Evolutionary conservation across 2,888 invertebrate species (phyloP).

Genomic region (Peribatodes rhomboidaria): DNA sequence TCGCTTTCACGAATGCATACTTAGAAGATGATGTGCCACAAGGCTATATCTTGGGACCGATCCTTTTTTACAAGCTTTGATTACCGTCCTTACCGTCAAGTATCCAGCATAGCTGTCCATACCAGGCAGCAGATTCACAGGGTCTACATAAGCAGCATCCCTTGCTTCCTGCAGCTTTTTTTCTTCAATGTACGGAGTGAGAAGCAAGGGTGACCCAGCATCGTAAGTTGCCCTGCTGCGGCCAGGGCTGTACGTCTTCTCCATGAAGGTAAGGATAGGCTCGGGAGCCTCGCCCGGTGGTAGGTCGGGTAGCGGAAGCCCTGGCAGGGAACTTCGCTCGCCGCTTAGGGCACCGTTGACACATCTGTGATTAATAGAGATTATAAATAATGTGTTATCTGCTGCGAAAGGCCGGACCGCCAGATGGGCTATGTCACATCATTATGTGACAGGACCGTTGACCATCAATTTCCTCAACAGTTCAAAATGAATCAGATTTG

Average conservation of each 20-base stretch:
- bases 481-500: too few species aligned
- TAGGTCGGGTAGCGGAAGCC: constrained; percentile 70
- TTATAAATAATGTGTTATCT: too few species aligned
- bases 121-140: constrained; percentile 72
- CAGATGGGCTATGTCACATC: too few species aligned
- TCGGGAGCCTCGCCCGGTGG: constrained; percentile 81
- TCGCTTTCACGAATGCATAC: background rate
- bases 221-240: constrained; percentile 60
- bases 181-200: constrained; percentile 84
- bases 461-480: too few species aligned
- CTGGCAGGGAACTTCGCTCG: constrained; percentile 61
- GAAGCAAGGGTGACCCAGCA: constrained; percentile 83
- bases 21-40: background rate
- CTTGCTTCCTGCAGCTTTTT: constrained; percentile 83
- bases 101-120: constrained; percentile 83
- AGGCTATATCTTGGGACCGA: background rate
- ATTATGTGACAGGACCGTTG: too few species aligned
- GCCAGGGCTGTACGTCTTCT: constrained; percentile 68
- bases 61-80: background rate
- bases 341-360: constrained; percentile 48
- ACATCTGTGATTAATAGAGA: constrained; percentile 60
- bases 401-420: too few species aligned
- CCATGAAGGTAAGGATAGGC: constrained; percentile 78
- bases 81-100: constrained; percentile 68
- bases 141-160: constrained; percentile 74